Conservation (phyloP, 2,113 vertebrate genomes). For the Piaya cayana region DNA sequence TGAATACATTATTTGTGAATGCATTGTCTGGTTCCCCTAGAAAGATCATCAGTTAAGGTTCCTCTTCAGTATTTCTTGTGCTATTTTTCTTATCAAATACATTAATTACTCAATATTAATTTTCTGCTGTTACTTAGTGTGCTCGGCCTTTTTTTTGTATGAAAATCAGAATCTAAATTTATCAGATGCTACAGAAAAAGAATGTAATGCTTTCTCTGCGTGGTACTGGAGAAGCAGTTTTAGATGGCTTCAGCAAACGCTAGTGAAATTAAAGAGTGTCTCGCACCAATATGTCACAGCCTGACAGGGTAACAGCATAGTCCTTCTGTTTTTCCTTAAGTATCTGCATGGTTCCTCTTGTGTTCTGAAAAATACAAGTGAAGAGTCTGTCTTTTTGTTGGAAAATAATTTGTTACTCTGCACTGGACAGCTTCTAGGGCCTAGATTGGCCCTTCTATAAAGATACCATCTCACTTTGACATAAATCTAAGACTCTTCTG, state of each 20-base stretch:
- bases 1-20: background rate
- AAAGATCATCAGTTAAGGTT: background rate
- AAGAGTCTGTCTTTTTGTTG: background rate
- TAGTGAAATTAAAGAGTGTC: background rate
- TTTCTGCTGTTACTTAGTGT: background rate
- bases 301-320: background rate
- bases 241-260: background rate
- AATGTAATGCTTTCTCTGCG: fast-evolving
- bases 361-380: background rate
- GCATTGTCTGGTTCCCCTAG: background rate
- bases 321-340: background rate
- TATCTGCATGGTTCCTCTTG: background rate
- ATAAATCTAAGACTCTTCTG: background rate
- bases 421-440: background rate
- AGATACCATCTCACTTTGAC: background rate
- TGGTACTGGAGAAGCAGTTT: background rate
- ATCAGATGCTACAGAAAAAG: background rate
- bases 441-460: background rate
- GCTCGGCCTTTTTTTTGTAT: background rate
- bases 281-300: background rate
- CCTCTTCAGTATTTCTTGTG: background rate
- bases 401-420: background rate
- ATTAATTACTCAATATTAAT: background rate
- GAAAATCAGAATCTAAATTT: background rate
- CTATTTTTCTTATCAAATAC: background rate